Percentiles rank a stretch among this genome's conserved stretches.
phyloP scores from a whole-genome alignment of 2,113 vertebrate genomes.

The Oryzias celebensis region DNA sequence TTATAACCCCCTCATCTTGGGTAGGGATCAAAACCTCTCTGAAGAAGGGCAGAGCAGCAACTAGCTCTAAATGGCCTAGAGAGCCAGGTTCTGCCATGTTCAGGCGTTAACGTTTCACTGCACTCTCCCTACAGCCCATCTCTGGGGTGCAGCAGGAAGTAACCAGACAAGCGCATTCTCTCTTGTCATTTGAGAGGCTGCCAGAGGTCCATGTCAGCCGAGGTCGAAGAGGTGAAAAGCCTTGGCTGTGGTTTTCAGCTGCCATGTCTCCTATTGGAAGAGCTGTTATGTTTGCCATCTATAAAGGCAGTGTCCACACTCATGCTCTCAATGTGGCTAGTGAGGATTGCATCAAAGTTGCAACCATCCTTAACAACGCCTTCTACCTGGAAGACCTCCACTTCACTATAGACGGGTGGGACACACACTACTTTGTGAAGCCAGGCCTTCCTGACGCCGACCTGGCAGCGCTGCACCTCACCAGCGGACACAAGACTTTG shows the following conservation, averaged over 20 bases:
- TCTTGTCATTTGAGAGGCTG: conserved; percentile 91
- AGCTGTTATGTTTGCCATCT: conserved; percentile 95
- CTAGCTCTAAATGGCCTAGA: conserved; percentile 59
- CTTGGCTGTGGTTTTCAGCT: conserved; percentile 96
- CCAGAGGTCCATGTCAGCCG: conserved; percentile 88
- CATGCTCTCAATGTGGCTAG: conserved; percentile 93
- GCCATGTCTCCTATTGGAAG: conserved; percentile 93
- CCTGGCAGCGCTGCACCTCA: conserved; percentile 90
- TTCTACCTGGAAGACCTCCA: conserved; percentile 96
- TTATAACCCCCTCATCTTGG: conserved; percentile 65
- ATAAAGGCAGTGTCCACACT: conserved; percentile 92
- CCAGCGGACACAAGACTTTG: conserved; percentile 90
- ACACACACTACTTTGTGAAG: conserved; percentile 98
- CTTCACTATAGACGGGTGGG: conserved; percentile 91
- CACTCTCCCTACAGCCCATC: conserved; percentile 85
- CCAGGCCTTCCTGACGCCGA: conserved; percentile 90
- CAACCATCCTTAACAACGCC: conserved; percentile 93
- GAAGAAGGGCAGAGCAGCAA: conserved; percentile 55
- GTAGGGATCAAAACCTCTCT: conserved; percentile 38
- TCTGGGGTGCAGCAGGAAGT: conserved; percentile 97
- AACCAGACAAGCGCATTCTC: conserved; percentile 88
- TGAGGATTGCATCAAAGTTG: conserved; percentile 98
- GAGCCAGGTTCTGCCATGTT: conserved; percentile 65
- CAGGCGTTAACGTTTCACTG: conserved; percentile 67
- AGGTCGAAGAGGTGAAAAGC: conserved; percentile 80